These are phyloP conservation scores for Megalops cyprinoides DNA, from an alignment of 2,797 vertebrate species.

Conservation along the genomic window DNA sequence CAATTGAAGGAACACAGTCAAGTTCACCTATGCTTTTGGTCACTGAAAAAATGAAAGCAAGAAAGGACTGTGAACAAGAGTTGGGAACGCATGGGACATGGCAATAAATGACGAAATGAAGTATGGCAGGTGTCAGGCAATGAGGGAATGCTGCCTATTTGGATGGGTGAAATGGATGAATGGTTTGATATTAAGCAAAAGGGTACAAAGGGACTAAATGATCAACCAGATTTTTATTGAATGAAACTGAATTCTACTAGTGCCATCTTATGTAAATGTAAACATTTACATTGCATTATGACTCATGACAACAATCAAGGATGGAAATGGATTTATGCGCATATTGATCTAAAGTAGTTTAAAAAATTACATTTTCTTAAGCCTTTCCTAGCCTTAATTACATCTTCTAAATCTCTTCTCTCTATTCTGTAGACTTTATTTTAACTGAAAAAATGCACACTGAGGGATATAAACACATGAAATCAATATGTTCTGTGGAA, in stretches of 20 bases:
- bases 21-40: too few relatives aligned
- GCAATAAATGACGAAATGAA: not conserved
- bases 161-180: slow-evolving; percentile 32
- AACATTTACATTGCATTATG: slow-evolving; percentile 43
- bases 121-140: not conserved
- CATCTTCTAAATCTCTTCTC: not conserved
- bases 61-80: not conserved
- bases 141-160: slow-evolving; percentile 1
- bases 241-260: slow-evolving; percentile 33
- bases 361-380: slow-evolving; percentile 15
- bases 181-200: too few relatives aligned
- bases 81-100: too few relatives aligned
- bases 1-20: too few relatives aligned
- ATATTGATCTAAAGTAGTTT: not conserved
- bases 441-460: too few relatives aligned
- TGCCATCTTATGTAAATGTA: slow-evolving; percentile 41
- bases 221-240: slow-evolving; percentile 63
- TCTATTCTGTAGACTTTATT: too few relatives aligned
- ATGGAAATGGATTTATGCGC: not conserved
- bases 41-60: not conserved
- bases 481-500: too few relatives aligned
- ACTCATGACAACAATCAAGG: not conserved
- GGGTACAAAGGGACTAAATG: slow-evolving; percentile 32
- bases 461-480: too few relatives aligned
- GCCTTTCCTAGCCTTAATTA: too few relatives aligned